phyloP scores from a whole-genome alignment of 2,797 vertebrate genomes.

The Rhyacichthys aspro region DNA sequence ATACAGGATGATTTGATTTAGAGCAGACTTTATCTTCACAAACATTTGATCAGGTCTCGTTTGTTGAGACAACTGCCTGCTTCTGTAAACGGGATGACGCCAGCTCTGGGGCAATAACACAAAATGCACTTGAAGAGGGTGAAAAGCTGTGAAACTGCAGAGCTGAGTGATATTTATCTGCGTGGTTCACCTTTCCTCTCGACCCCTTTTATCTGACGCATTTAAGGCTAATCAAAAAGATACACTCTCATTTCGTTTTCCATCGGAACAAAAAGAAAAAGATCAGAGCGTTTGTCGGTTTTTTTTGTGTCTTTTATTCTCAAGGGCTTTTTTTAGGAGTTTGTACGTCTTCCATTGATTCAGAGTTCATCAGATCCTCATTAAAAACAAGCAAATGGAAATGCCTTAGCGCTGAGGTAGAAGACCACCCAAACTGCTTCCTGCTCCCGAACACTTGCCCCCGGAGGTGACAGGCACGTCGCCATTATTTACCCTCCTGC shows the following conservation, averaged over 20 bases:
- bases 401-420: conserved; percentile 45
- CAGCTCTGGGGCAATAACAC: conserved; percentile 29
- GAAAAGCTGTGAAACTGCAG: conserved; percentile 13
- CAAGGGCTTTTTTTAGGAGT: not conserved
- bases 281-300: conserved; percentile 8
- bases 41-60: conserved; percentile 17
- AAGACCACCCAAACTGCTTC: conserved; percentile 71
- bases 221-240: conserved; percentile 27
- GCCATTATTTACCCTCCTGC: conserved; percentile 71
- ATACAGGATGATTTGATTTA: too few species aligned
- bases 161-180: conserved; percentile 19
- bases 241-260: conserved; percentile 24
- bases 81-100: conserved; percentile 34
- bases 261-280: conserved; percentile 21
- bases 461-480: conserved; percentile 72
- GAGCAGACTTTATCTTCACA: too few species aligned
- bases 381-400: conserved; percentile 47
- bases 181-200: not conserved
- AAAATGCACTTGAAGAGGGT: conserved; percentile 33
- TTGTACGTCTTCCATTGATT: not conserved
- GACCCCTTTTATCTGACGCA: conserved; percentile 15
- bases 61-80: conserved; percentile 21
- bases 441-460: conserved; percentile 49
- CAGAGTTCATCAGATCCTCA: conserved; percentile 47
- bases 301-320: conserved; percentile 2